Conservation (phyloP, 2,113 vertebrate genomes). For the Trogon melanurus region DNA sequence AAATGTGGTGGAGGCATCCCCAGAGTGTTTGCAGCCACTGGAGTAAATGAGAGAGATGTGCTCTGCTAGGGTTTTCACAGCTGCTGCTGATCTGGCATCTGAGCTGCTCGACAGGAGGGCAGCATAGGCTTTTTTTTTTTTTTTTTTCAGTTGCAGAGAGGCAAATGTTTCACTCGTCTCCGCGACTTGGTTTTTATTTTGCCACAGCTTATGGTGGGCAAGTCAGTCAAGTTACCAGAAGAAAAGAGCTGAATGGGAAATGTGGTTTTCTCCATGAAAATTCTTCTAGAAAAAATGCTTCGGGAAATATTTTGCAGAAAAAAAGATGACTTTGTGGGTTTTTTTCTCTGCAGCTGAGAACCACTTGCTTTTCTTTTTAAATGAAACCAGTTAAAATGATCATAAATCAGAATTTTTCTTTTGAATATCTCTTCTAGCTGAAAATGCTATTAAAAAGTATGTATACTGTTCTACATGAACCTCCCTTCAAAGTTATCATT, state of each 20-base stretch:
- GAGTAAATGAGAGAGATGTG: fast-evolving
- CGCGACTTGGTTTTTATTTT: background rate
- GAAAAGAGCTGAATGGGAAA: background rate
- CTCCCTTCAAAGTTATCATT: background rate
- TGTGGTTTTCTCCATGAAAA: background rate
- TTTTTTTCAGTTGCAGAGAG: fast-evolving
- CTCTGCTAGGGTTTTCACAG: background rate
- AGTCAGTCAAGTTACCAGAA: background rate
- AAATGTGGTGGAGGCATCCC: fast-evolving
- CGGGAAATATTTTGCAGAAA: background rate
- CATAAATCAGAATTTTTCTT: background rate
- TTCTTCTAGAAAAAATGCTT: background rate
- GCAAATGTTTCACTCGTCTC: background rate
- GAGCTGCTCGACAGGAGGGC: background rate
- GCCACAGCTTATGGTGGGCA: background rate
- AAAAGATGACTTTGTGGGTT: background rate
- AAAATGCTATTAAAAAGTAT: background rate
- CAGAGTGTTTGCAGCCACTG: background rate
- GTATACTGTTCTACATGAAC: background rate
- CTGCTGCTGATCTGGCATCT: background rate
- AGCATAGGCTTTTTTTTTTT: fast-evolving
- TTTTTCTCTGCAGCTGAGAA: background rate
- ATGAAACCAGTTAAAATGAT: background rate
- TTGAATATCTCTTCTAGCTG: background rate
- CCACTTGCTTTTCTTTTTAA: background rate